phyloP scores from a whole-genome alignment of 2,797 vertebrate genomes.

The Oreortyx pictus region DNA sequence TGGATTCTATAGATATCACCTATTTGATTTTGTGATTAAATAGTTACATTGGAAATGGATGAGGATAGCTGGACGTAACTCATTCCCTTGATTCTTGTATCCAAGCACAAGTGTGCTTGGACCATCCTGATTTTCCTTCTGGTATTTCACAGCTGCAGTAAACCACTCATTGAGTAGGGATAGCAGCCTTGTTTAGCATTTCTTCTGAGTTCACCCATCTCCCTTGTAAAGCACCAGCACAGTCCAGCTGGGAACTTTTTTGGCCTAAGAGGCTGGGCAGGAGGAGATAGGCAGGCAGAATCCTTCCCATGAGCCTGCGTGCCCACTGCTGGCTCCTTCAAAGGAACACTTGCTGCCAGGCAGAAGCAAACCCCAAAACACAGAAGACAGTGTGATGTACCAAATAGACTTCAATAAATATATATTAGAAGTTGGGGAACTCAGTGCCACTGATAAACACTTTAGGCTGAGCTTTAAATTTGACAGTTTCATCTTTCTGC shows the following conservation, averaged over 20 bases:
- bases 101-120: not conserved
- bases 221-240: not conserved
- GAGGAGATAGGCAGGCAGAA: not conserved
- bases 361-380: not conserved
- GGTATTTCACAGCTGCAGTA: not conserved
- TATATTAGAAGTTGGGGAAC: not conserved
- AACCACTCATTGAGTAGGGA: not conserved
- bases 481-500: conserved; percentile 11
- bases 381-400: not conserved
- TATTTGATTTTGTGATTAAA: conserved; percentile 69
- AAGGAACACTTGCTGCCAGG: not conserved
- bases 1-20: conserved; percentile 39
- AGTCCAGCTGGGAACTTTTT: not conserved
- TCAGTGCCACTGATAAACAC: not conserved
- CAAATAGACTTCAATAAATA: not conserved
- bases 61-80: not conserved
- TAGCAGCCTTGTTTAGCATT: not conserved
- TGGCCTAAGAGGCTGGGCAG: not conserved
- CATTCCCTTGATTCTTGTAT: not conserved
- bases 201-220: not conserved
- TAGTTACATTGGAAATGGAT: conserved; percentile 42
- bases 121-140: not conserved
- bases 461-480: conserved; percentile 36
- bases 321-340: not conserved
- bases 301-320: rapidly evolving